phyloP scores from a whole-genome alignment of 2,888 invertebrate species.

The Standfussiana lucernea region DNA sequence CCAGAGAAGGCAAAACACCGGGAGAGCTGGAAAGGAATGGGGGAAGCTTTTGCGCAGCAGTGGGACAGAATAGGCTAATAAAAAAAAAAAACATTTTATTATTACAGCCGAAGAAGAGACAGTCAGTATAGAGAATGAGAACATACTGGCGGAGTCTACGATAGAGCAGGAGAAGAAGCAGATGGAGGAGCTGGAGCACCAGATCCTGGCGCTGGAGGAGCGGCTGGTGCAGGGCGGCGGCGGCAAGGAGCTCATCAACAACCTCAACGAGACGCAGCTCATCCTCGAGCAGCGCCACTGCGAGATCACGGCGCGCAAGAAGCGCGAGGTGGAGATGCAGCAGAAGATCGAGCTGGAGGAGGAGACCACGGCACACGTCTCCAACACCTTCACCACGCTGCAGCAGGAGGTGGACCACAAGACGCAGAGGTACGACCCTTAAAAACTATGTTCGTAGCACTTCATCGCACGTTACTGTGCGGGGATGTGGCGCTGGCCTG shows the following conservation, averaged over 20 bases:
- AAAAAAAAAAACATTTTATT: too few species aligned
- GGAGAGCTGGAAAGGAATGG: too few species aligned
- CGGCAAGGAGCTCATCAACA: conserved; percentile 97
- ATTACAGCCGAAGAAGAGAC: conserved; percentile 82
- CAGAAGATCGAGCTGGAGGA: conserved; percentile 98
- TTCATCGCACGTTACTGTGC: too few species aligned
- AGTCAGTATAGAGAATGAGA: conserved; percentile 87
- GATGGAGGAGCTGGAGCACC: conserved; percentile 94
- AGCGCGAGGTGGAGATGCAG: conserved; percentile 97
- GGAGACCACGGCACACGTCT: conserved; percentile 97
- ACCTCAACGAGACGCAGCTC: conserved; percentile 98
- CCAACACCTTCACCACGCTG: conserved; percentile 96
- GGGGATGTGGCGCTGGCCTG: too few species aligned
- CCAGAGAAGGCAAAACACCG: too few species aligned
- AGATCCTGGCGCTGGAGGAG: conserved; percentile 96
- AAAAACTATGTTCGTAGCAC: too few species aligned
- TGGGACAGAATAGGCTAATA: too few species aligned
- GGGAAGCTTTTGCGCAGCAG: too few species aligned
- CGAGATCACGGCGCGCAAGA: conserved; percentile 97
- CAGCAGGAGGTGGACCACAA: conserved; percentile 99
- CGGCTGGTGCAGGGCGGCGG: conserved; percentile 97
- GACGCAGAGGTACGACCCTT: conserved; percentile 92
- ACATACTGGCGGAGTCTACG: conserved; percentile 85
- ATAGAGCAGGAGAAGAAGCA: conserved; percentile 93
- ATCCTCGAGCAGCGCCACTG: conserved; percentile 95